Base-by-base conservation (phyloP, 2,797 vertebrate species). In the Poeciliopsis presidionis region DNA sequence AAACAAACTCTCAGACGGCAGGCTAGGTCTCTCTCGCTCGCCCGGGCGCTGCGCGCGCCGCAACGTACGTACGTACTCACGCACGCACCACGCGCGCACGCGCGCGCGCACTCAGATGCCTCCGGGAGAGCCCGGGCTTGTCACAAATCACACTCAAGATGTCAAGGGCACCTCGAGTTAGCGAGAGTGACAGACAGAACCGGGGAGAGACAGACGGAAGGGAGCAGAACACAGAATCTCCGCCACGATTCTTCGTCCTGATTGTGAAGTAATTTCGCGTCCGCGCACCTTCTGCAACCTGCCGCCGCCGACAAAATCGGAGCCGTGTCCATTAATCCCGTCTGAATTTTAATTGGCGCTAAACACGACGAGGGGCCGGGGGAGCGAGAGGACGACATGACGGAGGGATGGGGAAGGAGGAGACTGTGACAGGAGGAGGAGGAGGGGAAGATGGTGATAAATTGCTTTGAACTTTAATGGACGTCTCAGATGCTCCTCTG, bases 401-500 rank as follows among this genome's bases (percentile, higher is more conserved):
- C 84, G 45, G 84, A 84, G 75, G 71, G 81, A 79, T 67, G 80
- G 76, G 84, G 83, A 80, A 83, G 87, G 73, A 88, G 85, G 84
- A 88, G 79, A 87, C 57, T 79, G 87, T 88, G 91, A 91, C 87
- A 80, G 78, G 74, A 84, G 78, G 80, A 75, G 79, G 86, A 72
- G 69, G 61, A 75, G 83, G 82, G 84, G 84, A 77, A 47, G 88
- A 81, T 70, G 63, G 90, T 93, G 90, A 94, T 94, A 87, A 93
- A 94, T 94, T 91, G 91, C 93, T 94, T 91, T 94, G 91, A 94
- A 94, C 93, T 95, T 94, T 94, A 95, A 95, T 94, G 94, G 93
- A 94, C 88, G 89, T 82, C 91, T 94, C 93, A 92, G 88, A 91
- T 86, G 91, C 84, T 90, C 81, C 88, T 92, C 90, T 85, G 41